Base-by-base conservation (phyloP, 2,797 vertebrate species). In the Rhynchotus rufescens region DNA sequence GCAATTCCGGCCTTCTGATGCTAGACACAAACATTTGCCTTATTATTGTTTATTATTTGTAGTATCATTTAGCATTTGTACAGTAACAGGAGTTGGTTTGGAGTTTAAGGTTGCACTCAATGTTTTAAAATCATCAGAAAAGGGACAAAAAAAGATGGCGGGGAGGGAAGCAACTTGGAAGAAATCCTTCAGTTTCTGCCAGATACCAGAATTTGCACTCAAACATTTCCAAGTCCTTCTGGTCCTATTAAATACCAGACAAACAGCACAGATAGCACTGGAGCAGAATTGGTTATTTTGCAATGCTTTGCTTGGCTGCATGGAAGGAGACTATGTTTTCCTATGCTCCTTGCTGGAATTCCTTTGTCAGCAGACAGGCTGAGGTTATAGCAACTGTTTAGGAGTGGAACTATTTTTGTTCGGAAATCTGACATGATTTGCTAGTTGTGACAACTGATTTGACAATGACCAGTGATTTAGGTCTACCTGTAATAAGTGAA, bases 391-490 rank as follows among this genome's bases (percentile, higher is more conserved):
- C 56, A 96, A 95, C 89, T 90, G 83, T 89, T 96, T 94, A 89
- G 96, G 94, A 91, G 78, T 69, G 80, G 81, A 95, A 97, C 92
- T 95, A 96, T 92, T 97, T 97, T 97, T 96, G 87, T 97, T 97
- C 96, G 93, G 94, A 97, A 97, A 95, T 84, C 66, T 98, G 98
- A 98, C 97, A 96, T 97, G 97, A 98, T 97, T 98, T 98, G 95
- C 96, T 96, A 82, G 93, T 97, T 92, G 92, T 98, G 98, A 98
- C 98, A 98, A 97, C 96, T 98, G 98, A 98, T 98, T 98, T 98
- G 98, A 98, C 98, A 98, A 96, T 98, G 98, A 98, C 97, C 97
- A 97, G 97, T 98, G 98, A 98, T 98, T 98, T 98, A 97, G 97
- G 96, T 96, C 96, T 98, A 97, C 97, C 97, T 98, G 97, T 98